These are phyloP conservation scores for Charadrius vociferus DNA, from an alignment of 2,113 vertebrate genomes.

Conservation along the genomic window DNA sequence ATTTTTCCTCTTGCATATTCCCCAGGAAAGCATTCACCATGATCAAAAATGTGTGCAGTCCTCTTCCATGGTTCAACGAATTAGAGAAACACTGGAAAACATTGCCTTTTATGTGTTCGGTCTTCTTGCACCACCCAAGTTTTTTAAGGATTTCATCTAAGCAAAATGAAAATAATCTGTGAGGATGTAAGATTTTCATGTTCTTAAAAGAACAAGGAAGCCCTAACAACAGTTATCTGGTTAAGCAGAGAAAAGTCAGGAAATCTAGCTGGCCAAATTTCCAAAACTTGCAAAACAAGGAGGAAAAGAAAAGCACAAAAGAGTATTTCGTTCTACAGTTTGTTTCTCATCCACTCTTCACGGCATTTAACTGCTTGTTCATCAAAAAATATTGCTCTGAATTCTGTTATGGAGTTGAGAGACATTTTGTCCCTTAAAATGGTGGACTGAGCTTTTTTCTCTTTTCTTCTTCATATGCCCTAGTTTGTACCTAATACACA, in stretches of 20 bases:
- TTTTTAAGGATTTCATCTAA: not conserved
- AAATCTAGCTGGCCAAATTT: not conserved
- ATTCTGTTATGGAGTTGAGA: not conserved
- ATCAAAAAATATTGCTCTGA: not conserved
- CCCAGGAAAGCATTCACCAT: not conserved
- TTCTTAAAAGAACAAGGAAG: not conserved
- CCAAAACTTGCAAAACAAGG: fast-evolving
- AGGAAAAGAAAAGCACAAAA: not conserved
- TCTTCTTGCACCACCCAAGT: not conserved
- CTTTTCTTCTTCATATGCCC: not conserved
- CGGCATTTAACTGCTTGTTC: not conserved
- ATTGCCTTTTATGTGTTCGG: not conserved
- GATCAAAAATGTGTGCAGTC: not conserved
- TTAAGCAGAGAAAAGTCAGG: not conserved
- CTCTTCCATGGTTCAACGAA: not conserved
- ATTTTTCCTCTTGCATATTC: not conserved
- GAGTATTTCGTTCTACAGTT: not conserved
- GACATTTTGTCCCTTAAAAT: not conserved
- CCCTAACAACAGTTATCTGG: not conserved
- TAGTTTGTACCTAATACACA: not conserved
- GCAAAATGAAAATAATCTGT: not conserved
- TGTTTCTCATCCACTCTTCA: not conserved
- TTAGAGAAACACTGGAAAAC: not conserved
- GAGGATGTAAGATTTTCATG: not conserved
- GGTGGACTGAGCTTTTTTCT: not conserved